phyloP scores from a whole-genome alignment of 2,888 invertebrate genomes.

The Cataglyphis livida region DNA sequence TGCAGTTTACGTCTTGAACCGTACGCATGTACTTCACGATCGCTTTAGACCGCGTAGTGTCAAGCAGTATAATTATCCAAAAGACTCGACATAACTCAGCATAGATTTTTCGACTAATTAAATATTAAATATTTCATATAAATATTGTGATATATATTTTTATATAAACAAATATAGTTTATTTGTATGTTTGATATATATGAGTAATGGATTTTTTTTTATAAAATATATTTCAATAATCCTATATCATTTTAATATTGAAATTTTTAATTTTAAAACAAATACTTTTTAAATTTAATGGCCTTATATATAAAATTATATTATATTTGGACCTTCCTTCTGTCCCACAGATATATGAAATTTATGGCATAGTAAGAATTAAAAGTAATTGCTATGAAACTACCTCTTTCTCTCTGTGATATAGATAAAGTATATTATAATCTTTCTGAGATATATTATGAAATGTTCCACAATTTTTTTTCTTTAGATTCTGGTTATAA shows the following conservation, averaged over 20 bases:
- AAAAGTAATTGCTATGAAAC: too few species aligned
- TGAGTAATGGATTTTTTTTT: conserved; percentile 28
- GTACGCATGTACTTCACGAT: conserved; percentile 69
- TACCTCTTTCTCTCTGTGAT: too few species aligned
- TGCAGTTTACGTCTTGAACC: conserved; percentile 79
- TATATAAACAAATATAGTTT: conserved; percentile 37
- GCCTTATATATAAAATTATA: too few species aligned
- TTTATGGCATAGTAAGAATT: too few species aligned
- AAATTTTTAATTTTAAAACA: too few species aligned
- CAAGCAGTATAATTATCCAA: not conserved
- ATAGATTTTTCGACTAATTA: not conserved
- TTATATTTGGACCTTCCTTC: too few species aligned
- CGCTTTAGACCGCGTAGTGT: conserved; percentile 52
- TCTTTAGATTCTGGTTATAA: too few species aligned
- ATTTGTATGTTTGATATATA: conserved; percentile 55
- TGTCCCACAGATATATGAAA: too few species aligned
- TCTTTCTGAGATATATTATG: too few species aligned
- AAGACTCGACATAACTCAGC: not conserved
- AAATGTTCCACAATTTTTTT: too few species aligned
- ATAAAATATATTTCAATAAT: not conserved
- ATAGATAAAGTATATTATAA: too few species aligned
- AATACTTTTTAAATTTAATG: too few species aligned
- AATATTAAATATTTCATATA: not conserved
- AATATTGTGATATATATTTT: conserved; percentile 46
- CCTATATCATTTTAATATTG: not conserved